Evolutionary conservation across 2,888 invertebrate species (phyloP).

Genomic region (Coenonympha arcania): DNA sequence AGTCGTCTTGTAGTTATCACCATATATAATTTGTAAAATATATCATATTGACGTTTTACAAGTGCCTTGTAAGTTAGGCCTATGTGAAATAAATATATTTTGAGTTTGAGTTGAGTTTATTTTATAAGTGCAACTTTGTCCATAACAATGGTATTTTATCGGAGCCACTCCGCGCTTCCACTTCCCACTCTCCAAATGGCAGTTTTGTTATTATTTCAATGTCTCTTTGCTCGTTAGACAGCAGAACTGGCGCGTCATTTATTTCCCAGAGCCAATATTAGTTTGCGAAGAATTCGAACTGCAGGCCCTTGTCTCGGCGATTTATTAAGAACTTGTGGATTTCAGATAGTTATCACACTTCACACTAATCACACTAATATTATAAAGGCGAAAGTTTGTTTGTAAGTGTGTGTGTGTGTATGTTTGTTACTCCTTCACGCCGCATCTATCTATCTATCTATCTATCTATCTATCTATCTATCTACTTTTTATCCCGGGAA

Average conservation of each 20-base stretch:
- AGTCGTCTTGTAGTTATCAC: too few relatives aligned
- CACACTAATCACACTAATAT: not conserved
- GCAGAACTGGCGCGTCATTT: constrained; percentile 11
- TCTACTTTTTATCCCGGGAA: too few relatives aligned
- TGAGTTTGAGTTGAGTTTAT: too few relatives aligned
- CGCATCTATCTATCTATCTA: too few relatives aligned
- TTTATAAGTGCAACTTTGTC: constrained; percentile 1
- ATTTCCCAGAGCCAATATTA: constrained; percentile 10
- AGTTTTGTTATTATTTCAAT: constrained; percentile 5
- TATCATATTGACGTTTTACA: too few relatives aligned
- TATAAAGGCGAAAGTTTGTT: not conserved
- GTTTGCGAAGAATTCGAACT: constrained; percentile 17
- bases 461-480: too few relatives aligned
- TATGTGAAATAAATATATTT: too few relatives aligned
- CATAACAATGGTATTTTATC: constrained; percentile 1
- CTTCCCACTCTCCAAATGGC: constrained; percentile 1
- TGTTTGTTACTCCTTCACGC: too few relatives aligned
- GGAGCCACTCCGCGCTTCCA: not conserved
- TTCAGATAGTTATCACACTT: not conserved
- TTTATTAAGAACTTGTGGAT: not conserved
- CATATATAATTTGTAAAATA: too few relatives aligned
- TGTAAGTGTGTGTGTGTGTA: too few relatives aligned
- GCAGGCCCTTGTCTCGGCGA: not conserved
- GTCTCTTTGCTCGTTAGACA: constrained; percentile 21
- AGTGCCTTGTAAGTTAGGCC: too few relatives aligned